Evolutionary conservation across 30 jellyfish, hydroid and myxozoan species (phyloP).

Genomic region (Pseudorhiza aurosa): DNA sequence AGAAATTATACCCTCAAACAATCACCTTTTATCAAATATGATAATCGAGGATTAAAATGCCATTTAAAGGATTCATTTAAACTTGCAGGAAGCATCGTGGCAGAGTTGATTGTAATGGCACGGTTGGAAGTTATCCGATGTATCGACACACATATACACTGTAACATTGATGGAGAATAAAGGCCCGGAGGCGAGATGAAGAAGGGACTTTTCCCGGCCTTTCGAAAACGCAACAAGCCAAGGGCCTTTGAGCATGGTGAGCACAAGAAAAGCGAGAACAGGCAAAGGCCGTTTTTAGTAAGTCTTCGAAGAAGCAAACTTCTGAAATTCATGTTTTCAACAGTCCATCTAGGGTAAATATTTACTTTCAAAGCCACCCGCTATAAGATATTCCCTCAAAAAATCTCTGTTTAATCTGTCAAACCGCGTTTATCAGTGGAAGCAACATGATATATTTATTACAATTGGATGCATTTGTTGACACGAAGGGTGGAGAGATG

Average conservation of each 20-base stretch:
- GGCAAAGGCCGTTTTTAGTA: too few relatives aligned
- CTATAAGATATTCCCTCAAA: neutral
- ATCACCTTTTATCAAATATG: neutral
- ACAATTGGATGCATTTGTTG: conserved; percentile 25
- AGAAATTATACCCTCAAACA: neutral
- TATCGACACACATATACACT: too few relatives aligned
- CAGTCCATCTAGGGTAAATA: neutral
- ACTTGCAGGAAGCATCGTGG: neutral
- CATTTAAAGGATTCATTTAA: neutral
- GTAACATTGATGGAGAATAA: too few relatives aligned
- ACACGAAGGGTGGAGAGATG: conserved; percentile 45
- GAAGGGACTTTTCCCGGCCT: conserved; percentile 14
- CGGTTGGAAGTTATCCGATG: neutral
- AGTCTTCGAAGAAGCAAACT: too few relatives aligned
- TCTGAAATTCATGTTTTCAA: too few relatives aligned
- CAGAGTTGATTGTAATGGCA: neutral
- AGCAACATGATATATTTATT: conserved; percentile 31
- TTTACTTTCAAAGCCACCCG: conserved; percentile 27
- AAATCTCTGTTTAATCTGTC: conserved; percentile 17
- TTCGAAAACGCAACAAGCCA: conserved; percentile 7
- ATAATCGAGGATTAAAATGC: conserved; percentile 9
- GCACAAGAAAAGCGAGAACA: too few relatives aligned
- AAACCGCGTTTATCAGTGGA: conserved; percentile 12
- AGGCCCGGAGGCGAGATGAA: neutral
- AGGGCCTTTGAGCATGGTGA: too few relatives aligned